phyloP scores from a whole-genome alignment of 2,113 vertebrate genomes.

The Petaurus breviceps region DNA sequence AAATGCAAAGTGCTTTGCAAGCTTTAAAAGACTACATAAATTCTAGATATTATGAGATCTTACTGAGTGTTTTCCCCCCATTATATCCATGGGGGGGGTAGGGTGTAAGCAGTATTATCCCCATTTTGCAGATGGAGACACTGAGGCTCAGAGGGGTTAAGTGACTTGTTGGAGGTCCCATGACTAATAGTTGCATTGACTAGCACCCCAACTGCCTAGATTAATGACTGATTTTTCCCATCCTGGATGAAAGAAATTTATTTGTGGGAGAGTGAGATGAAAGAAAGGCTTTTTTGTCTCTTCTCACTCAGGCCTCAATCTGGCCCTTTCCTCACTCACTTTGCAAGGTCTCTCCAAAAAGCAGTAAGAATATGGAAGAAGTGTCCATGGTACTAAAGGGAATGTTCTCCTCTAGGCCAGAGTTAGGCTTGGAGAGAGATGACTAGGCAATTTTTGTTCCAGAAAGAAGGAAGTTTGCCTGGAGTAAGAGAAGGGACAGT shows the following conservation, averaged over 20 bases:
- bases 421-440: neutral
- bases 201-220: neutral
- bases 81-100: neutral
- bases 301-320: neutral
- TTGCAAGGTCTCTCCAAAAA: neutral
- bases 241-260: neutral
- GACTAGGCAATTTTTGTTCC: neutral
- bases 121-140: neutral
- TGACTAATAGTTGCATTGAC: neutral
- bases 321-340: neutral
- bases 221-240: neutral
- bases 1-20: neutral
- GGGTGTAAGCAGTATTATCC: neutral
- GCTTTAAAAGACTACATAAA: neutral
- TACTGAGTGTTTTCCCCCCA: neutral
- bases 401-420: neutral
- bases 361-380: neutral
- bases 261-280: neutral
- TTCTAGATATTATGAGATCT: neutral
- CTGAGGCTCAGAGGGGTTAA: neutral
- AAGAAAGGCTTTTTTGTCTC: neutral
- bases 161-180: neutral
- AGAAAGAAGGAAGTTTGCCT: neutral
- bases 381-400: neutral
- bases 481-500: neutral